Percentiles rank a stretch among this genome's conserved stretches.
phyloP scores from a whole-genome alignment of 2,113 vertebrate genomes.

The Illadopsis cleaveri region DNA sequence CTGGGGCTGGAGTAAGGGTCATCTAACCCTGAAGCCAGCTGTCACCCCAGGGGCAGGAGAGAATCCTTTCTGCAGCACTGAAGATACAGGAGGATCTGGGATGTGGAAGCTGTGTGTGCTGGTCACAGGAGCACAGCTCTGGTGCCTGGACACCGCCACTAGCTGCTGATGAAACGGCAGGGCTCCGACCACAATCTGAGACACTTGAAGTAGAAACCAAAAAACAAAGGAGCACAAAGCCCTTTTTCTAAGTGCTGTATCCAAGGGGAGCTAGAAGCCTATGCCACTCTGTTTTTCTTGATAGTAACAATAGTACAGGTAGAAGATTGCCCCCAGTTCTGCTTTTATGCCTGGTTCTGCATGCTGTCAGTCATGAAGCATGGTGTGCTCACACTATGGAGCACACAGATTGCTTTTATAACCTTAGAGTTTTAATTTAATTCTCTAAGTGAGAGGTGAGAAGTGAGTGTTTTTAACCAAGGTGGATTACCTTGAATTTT shows the following conservation, averaged over 20 bases:
- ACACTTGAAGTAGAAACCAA: not conserved
- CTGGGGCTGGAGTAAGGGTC: not conserved
- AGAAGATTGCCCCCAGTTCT: not conserved
- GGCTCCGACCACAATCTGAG: not conserved
- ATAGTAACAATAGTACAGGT: not conserved
- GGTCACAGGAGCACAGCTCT: not conserved
- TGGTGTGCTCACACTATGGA: accelerated
- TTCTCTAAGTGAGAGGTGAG: not conserved
- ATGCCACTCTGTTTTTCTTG: not conserved
- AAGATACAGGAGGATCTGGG: not conserved
- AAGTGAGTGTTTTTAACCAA: not conserved
- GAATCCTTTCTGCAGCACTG: not conserved
- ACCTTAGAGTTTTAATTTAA: not conserved
- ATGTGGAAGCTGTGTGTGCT: not conserved
- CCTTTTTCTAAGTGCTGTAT: not conserved
- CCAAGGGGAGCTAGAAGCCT: not conserved
- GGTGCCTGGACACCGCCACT: not conserved
- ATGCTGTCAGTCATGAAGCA: not conserved
- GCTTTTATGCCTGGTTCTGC: not conserved
- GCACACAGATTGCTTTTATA: not conserved
- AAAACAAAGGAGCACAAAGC: not conserved
- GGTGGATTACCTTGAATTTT: not conserved
- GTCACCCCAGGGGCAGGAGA: accelerated
- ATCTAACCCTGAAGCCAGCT: not conserved
- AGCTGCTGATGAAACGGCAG: accelerated